Evolutionary conservation across 2,113 vertebrate species (phyloP).

Genomic region (Sisor rabdophorus): DNA sequence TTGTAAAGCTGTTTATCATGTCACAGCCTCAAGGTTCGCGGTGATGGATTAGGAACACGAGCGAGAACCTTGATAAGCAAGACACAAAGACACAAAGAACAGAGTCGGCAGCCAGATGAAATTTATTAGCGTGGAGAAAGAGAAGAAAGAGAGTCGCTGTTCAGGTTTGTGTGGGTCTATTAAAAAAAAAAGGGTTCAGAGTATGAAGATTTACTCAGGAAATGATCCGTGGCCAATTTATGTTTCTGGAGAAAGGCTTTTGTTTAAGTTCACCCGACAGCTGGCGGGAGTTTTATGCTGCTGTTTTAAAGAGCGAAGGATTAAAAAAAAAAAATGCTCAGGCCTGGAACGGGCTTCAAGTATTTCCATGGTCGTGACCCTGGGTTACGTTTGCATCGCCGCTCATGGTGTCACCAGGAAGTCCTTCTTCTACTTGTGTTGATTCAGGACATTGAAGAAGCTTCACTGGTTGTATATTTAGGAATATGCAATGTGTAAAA

Average conservation of each 20-base stretch:
- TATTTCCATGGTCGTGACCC: conserved; percentile 42
- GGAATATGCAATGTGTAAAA: background rate
- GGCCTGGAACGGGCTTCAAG: background rate
- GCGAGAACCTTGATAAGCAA: background rate
- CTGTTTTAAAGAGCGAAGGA: conserved; percentile 8
- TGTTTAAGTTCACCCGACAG: conserved; percentile 6
- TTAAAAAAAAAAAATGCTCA: conserved; percentile 6
- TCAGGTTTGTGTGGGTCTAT: conserved; percentile 11
- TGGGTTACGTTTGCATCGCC: conserved; percentile 7
- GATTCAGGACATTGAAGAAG: background rate
- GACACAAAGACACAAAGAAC: background rate
- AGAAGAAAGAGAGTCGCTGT: background rate
- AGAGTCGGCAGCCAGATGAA: background rate
- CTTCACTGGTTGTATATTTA: background rate
- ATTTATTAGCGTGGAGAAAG: background rate
- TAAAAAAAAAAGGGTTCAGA: conserved; percentile 3
- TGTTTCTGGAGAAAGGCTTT: conserved; percentile 24
- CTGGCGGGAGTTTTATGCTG: conserved; percentile 21
- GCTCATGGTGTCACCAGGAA: background rate
- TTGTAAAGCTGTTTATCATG: conserved; percentile 47
- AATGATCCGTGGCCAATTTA: conserved; percentile 22
- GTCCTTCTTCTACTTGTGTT: background rate
- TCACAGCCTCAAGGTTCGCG: background rate
- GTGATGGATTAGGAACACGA: no score
- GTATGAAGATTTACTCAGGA: conserved; percentile 11